Conservation (phyloP, 2,113 vertebrate genomes). For the Periophthalmodon schlosseri region DNA sequence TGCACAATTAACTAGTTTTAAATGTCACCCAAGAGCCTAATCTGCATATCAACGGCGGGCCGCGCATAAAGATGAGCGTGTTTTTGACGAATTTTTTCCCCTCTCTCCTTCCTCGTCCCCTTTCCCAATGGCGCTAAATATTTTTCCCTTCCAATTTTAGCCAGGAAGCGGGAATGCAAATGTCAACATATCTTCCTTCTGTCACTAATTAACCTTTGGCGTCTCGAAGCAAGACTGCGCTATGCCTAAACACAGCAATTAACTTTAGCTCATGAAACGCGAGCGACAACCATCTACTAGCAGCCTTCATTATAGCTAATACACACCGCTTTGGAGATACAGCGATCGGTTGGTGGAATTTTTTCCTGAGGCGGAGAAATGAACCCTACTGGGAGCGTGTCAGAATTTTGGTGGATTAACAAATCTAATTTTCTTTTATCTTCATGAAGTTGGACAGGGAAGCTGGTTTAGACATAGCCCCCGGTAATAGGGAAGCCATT, state of each 20-base stretch:
- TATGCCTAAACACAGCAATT: slow-evolving; percentile 74
- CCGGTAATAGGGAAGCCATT: slow-evolving; percentile 54
- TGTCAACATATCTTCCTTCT: slow-evolving; percentile 76
- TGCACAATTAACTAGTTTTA: slow-evolving; percentile 85
- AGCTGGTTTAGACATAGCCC: slow-evolving; percentile 51
- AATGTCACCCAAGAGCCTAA: slow-evolving; percentile 79
- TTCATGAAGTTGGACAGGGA: slow-evolving; percentile 47
- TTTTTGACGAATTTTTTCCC: slow-evolving; percentile 53
- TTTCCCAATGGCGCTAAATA: slow-evolving; percentile 45
- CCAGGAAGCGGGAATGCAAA: slow-evolving; percentile 72
- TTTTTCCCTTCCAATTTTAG: slow-evolving; percentile 56
- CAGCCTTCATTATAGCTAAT: slow-evolving; percentile 60
- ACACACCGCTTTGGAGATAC: slow-evolving; percentile 19
- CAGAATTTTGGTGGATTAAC: slow-evolving; percentile 62
- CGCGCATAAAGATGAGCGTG: slow-evolving; percentile 74
- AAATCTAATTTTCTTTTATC: slow-evolving; percentile 69
- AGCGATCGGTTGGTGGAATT: slow-evolving; percentile 46
- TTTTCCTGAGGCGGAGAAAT: slow-evolving; percentile 38
- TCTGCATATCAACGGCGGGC: slow-evolving; percentile 75
- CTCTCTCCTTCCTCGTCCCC: slow-evolving; percentile 16
- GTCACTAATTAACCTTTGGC: slow-evolving; percentile 80
- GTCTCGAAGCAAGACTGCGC: slow-evolving; percentile 59
- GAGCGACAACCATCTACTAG: slow-evolving; percentile 62
- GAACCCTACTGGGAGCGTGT: slow-evolving; percentile 46
- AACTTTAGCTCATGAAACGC: slow-evolving; percentile 60